Conservation (phyloP, 2,797 vertebrate species). For the Lepidocolaptes lacrymiger region DNA sequence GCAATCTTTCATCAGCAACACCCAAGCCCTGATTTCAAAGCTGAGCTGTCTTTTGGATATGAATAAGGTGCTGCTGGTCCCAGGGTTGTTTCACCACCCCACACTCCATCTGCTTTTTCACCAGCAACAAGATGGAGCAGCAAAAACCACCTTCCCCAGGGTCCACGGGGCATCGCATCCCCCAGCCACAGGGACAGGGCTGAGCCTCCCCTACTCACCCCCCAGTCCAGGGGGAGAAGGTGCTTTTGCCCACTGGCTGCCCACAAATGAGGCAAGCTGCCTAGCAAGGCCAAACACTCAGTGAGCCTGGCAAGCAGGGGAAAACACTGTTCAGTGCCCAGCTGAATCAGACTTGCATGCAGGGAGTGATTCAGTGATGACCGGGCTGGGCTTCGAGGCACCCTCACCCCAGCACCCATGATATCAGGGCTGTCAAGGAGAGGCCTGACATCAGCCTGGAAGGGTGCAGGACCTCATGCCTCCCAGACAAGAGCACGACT, state of each 20-base stretch:
- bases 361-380: constrained; percentile 32
- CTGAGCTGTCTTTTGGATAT: neutral
- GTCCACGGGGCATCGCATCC: neutral
- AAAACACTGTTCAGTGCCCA: neutral
- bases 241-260: neutral
- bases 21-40: neutral
- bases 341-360: constrained; percentile 17
- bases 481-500: neutral
- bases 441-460: neutral
- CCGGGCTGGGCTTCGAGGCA: neutral
- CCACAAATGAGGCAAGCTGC: neutral
- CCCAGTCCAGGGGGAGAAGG: neutral
- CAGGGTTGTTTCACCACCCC: neutral
- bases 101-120: neutral
- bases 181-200: accelerated
- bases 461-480: neutral
- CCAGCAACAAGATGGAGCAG: neutral
- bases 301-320: neutral
- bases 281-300: accelerated
- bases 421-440: neutral
- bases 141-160: neutral
- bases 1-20: neutral
- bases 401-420: neutral
- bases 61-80: neutral
- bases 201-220: neutral